Evolutionary conservation across 2,797 vertebrate species (phyloP).

Genomic region (Coregonus ussuriensis): DNA sequence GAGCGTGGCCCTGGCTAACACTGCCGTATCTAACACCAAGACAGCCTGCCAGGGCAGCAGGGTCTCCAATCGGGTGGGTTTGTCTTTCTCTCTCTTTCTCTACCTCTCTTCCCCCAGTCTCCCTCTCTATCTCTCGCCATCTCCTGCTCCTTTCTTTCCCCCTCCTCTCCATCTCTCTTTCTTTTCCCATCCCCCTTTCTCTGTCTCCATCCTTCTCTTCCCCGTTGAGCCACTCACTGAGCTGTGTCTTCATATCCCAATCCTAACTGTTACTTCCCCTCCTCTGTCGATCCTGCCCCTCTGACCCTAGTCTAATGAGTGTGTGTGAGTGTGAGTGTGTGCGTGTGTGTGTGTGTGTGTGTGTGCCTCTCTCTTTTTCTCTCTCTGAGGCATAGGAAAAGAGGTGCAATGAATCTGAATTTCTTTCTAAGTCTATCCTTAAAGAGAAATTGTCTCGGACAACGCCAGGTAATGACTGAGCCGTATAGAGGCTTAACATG

Average conservation of each 20-base stretch:
- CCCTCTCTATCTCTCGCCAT: neutral
- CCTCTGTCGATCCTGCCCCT: neutral
- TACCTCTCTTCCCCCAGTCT: neutral
- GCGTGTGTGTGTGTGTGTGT: constrained; percentile 5
- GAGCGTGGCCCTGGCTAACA: neutral
- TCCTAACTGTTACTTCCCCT: constrained; percentile 6
- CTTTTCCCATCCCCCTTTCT: neutral
- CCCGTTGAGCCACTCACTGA: constrained; percentile 21
- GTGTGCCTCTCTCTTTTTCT: neutral
- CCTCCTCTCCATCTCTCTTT: neutral
- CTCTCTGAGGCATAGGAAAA: constrained; percentile 8
- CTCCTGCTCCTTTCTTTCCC: neutral
- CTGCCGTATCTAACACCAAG: constrained; percentile 30
- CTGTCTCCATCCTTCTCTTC: neutral
- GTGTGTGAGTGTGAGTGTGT: neutral
- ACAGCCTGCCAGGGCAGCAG: neutral
- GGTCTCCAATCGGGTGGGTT: constrained; percentile 8
- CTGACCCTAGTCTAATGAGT: constrained; percentile 31
- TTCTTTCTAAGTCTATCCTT: constrained; percentile 34
- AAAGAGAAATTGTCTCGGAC: constrained; percentile 19
- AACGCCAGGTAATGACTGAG: constrained; percentile 40
- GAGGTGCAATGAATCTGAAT: constrained; percentile 28
- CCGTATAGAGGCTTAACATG: constrained; percentile 8
- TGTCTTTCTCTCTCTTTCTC: constrained; percentile 13
- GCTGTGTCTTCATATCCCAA: constrained; percentile 18